Conservation (phyloP, 2,113 vertebrate genomes). For the Nothocercus nigrocapillus region DNA sequence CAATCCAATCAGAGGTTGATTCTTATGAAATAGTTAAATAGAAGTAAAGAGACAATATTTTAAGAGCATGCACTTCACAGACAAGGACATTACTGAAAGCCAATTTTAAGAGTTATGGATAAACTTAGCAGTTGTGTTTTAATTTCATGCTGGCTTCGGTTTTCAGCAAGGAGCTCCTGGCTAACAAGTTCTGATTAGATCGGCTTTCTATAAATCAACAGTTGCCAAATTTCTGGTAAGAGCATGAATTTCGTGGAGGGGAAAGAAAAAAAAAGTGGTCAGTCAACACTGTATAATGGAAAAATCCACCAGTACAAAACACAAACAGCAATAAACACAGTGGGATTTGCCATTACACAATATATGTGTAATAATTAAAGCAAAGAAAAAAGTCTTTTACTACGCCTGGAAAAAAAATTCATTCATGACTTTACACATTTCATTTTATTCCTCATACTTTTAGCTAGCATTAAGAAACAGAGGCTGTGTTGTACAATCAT, state of each 20-base stretch:
- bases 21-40: not conserved
- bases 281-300: not conserved
- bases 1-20: not conserved
- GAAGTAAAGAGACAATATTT: not conserved
- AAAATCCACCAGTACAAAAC: not conserved
- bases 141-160: conserved; percentile 25
- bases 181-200: conserved; percentile 18
- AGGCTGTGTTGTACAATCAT: not conserved
- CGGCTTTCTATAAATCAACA: not conserved
- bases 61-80: conserved; percentile 32
- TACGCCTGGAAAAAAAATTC: not conserved
- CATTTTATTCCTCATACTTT: not conserved
- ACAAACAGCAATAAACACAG: not conserved
- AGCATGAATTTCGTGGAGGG: not conserved
- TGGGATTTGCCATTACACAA: not conserved
- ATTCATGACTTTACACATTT: not conserved
- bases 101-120: not conserved
- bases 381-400: not conserved
- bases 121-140: conserved; percentile 6
- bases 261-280: not conserved
- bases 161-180: not conserved
- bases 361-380: not conserved
- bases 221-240: not conserved
- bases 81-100: not conserved
- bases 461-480: not conserved